Evolutionary conservation across 53 echinoderm and acorn worm genomes (phyloP), one percentile per base, ranked within the genome.

Genomic region (Arbacia lixula): DNA sequence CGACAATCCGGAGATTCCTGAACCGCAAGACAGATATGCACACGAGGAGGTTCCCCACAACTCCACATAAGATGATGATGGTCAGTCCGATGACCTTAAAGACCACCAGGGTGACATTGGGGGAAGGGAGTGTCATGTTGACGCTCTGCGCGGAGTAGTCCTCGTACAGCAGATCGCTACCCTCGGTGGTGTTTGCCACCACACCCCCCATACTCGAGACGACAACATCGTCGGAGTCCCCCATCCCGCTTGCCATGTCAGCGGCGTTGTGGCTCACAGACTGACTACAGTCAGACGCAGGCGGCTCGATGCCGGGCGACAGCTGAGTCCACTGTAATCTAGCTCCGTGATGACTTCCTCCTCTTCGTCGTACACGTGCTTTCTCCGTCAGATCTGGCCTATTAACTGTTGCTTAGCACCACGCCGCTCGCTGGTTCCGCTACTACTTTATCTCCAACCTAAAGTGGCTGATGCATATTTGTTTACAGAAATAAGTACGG

Each of bases 31-130:
- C 96, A 12, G 93, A 84, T 38, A 96, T 89, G 31, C 91, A 91
- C 28, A 96, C 96, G 2, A 96, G 76, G 5, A 91, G 79, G 36
- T 93, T 96, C 1, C 96, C 96, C 5, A 96, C 85, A 22, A 96
- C 76, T 8, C 96, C 96, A 19, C 84, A 85, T 6, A 91, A 53
- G 42, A 96, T 96, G 64, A 95, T 86, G 33, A 87, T 89, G 4
- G 83, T 51, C 17, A 96, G 71, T 28, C 91, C 93, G 3, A 89
- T 36, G 21, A 96, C 85, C 55, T 96, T 96, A 65, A 85, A 84
- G 6, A 87, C 77, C 26, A 78, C 46, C 43, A 81, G 32, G 49
- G 82, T 81, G 26, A 81, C 19, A 49, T 81, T 81, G 8, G 29
- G 43, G 29, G 62, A 41, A 0, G 32, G 38, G 46, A 17, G 22